Base-by-base conservation (phyloP, 2,888 invertebrate species). In the Ypsolopha scabrella region DNA sequence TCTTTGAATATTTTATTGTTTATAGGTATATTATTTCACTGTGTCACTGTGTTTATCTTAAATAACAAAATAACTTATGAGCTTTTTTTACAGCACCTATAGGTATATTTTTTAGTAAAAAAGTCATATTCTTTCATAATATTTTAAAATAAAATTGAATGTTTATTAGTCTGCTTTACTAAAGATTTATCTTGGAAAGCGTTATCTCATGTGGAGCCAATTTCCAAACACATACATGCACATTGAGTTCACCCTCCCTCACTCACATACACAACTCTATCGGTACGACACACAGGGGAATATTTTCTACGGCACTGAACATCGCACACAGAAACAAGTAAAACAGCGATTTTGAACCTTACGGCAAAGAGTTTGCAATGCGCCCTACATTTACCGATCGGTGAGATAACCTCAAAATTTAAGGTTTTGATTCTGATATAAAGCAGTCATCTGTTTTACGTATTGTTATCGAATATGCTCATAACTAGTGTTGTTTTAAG, bases 371-470 rank as follows among this genome's bases (percentile, higher is more conserved):
- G 61, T 61, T 67, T 64, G 68, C 72, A 72, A 71, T 69, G 72
- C 74, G 78, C 67, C 80, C 80, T 78, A 80, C 80, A 77, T 80
- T 77, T 68, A 71, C 72, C 73, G 73, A 75, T 76, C 72, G 68
- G 67, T 60, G 68, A 74, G 70, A 75, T 85, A 86, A 86, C 85
- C 85, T 85, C 73, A 80, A 86, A 85, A 75, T 70, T 68, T 57
- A 61, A 72, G 73, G 68, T 76, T 73, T 68, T 66, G 24, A 24
- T 24, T 24, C 24, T 24, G 24, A 24, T 24, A 24, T 24, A 2
- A 24, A 24, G 24, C 24, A 24, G 4, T 24, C 24, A 24, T 24
- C 24, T 43, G 11, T 43, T 43, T 8, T 8, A 13, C 43, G 43
- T 13, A 43, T 14, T 43, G 11, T 14, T 43, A 4, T 3, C 24